Base-by-base conservation (phyloP, 2,113 vertebrate genomes). In the Nicator chloris region DNA sequence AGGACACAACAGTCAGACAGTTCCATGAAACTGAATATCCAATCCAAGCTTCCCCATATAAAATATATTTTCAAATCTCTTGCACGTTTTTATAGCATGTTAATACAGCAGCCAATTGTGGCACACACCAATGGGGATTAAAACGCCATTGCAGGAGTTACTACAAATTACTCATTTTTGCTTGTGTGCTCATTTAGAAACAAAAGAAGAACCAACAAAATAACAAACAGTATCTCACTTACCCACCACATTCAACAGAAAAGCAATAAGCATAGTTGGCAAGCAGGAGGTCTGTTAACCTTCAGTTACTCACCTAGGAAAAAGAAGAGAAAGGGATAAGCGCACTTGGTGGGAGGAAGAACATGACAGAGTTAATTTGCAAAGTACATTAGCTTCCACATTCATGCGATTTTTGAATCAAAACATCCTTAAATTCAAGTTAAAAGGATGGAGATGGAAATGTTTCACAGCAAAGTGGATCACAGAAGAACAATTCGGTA, bases 251-350 rank as follows among this genome's bases (percentile, higher is more conserved):
- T 15, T 92, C 35, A 87, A 97, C 8, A 95, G 89, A 95, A 97
- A 96, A 95, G 61, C 30, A 95, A 70, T 79, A 88, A 76, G 88
- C 45, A 91, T 50, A 96, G 39, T 44, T 83, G 88, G 83, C 42
- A 97, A 96, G 39, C 86, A 95, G 91, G 88, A 96, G 95, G 95
- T 93, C 84, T 93, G 54, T 88, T 95, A 97, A 91, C 82, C 66
- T 97, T 97, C 97, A 97, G 76, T 97, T 98, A 98, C 98, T 98
- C 97, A 98, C 98, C 98, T 98, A 89, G 35, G 82, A 68, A 87
- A 69, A 91, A 73, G 42, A 79, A 95, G 14, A 92, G 68, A 81
- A 35, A 82, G 13, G 13, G 6, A 33, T 91, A 68, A 95, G 40
- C 15, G 35, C 12, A 57, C 20, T 76, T 37, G 22, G 13, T 31